Evolutionary conservation across 2,888 invertebrate species (phyloP), one percentile per base, ranked within the genome.

Genomic region (Agrochola litura): DNA sequence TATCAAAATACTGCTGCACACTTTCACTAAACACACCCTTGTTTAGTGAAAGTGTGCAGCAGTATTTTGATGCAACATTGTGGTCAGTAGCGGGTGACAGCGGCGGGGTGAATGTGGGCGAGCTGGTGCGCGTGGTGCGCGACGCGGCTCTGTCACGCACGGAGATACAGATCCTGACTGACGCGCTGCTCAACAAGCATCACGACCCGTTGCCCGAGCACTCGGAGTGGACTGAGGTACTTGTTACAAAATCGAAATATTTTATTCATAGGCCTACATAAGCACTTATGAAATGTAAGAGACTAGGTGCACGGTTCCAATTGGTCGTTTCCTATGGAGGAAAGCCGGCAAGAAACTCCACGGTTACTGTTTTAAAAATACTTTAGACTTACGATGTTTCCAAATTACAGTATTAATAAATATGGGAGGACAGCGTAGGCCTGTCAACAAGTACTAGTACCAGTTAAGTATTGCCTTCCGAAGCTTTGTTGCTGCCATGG

Each of bases 111-210:
- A 98, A 97, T 82, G 97, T 98, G 46, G 97, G 97, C 75, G 97
- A 98, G 86, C 91, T 98, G 83, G 97, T 98, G 92, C 97, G 98
- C 54, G 97, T 98, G 69, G 98, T 99, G 81, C 98, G 98, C 87
- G 98, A 98, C 89, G 98, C 99, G 82, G 98, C 98, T 87, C 97
- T 99, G 68, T 98, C 98, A 85, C 98, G 98, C 88, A 98, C 97
- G 77, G 99, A 99, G 96, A 98, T 99, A 87, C 99, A 99, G 96
- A 97, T 98, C 87, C 97, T 99, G 76, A 99, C 99, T 88, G 99
- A 99, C 94, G 98, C 98, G 86, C 97, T 99, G 89, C 97, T 99
- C 88, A 99, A 99, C 96, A 99, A 99, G 93, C 99, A 99, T 93
- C 98, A 98, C 93, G 98, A 98, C 93, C 98, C 98, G 82, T 97